Evolutionary conservation across 2,888 invertebrate genomes (phyloP).

Genomic region (Cephus nigrinus): DNA sequence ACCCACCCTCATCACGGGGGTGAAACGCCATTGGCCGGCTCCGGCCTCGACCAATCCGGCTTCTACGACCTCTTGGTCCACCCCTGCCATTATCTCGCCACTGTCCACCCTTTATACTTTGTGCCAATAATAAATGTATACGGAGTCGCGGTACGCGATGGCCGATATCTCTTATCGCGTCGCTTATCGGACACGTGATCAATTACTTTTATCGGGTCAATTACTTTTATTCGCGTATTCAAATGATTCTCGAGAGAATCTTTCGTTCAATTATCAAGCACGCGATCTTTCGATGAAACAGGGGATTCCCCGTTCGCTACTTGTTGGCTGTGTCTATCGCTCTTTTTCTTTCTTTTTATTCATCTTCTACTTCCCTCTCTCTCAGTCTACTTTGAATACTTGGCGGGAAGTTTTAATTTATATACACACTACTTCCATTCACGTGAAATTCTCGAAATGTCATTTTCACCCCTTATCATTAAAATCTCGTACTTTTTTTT

Average conservation of each 20-base stretch:
- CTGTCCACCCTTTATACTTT: constrained; percentile 22
- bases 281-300: background rate
- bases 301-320: background rate
- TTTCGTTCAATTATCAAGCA: background rate
- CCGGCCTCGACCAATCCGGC: constrained; percentile 40
- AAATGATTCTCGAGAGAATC: background rate
- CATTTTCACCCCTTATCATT: background rate
- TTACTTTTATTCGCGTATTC: background rate
- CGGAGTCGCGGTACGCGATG: background rate
- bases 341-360: background rate
- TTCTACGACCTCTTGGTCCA: constrained; percentile 32
- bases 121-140: background rate
- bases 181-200: background rate
- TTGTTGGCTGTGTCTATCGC: background rate
- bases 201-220: background rate
- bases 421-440: background rate
- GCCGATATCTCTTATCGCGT: background rate
- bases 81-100: constrained; percentile 26
- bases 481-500: background rate
- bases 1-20: constrained; percentile 63
- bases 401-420: background rate
- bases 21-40: constrained; percentile 66
- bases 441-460: background rate
- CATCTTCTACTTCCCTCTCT: too few relatives aligned
- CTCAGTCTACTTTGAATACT: background rate